Base-by-base conservation (phyloP, 2,113 vertebrate genomes). In the Galeopterus variegatus region DNA sequence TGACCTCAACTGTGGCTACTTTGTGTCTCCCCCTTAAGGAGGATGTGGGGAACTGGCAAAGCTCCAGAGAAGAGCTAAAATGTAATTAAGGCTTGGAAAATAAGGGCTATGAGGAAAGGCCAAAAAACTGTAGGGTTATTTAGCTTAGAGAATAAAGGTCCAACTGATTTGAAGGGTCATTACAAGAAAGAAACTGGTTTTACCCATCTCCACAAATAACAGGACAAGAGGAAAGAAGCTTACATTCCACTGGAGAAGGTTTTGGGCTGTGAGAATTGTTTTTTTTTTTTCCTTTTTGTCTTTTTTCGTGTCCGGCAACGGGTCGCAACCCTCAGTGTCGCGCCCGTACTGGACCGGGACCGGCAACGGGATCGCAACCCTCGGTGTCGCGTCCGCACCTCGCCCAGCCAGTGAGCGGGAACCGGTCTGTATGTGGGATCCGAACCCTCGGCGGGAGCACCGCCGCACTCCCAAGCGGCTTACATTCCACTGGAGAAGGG, bases 31-130 rank as follows among this genome's bases (percentile, higher is more conserved):
- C 75, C 36, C 97, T 82, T n/a, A 96, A 93, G 88, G 72, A 96
- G 87, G 92, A 82, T 97, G 94, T 95, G 56, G 92, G 89, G 85
- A 79, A 79, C 77, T 97, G 97, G 96, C 84, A 82, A 45, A 91
- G 58, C 77, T 94, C 97, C 97, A 97, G 85, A 88, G 91, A 96
- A 73, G 54, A 90, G 87, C 56, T 90, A 90, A 96, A 96, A 97
- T 93, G 69, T 94, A 96, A 98, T 96, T 96, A 96, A 85, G 81
- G 77, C 65, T 96, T 88, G 48, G 95, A 94, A 97, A 97, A 92
- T 84, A 94, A 90, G 41, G 80, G 70, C 77, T 85, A 26, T n/a
- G 76, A 92, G 72, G 83, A 95, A 88, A 95, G 45, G 80, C 83
- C 64, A 88, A 60, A 94, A 82, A 93, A 31, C 64, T 73, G 21